Percentiles rank a stretch among this genome's conserved stretches.
These are phyloP conservation scores for Cryptotermes secundus DNA, from an alignment of 1,140 invertebrate species.

Conservation along the genomic window DNA sequence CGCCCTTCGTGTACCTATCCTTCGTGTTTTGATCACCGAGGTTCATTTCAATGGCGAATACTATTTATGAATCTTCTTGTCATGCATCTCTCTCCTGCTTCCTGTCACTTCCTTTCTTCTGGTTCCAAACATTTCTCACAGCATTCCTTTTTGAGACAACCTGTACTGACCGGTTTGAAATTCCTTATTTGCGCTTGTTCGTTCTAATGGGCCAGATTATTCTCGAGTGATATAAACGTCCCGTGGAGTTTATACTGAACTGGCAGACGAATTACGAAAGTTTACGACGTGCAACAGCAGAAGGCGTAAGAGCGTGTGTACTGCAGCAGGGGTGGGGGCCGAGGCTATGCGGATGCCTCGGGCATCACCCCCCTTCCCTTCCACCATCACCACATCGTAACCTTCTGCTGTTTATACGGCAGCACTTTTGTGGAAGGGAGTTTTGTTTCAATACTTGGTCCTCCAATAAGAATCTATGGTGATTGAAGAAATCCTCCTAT, in stretches of 20 bases:
- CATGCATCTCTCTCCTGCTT: too few relatives aligned
- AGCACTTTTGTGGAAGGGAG: background rate
- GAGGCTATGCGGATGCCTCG: too few relatives aligned
- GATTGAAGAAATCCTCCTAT: background rate
- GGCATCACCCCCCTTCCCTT: too few relatives aligned
- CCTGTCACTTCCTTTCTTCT: too few relatives aligned
- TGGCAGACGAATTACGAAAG: background rate
- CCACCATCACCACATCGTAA: background rate
- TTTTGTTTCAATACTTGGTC: background rate
- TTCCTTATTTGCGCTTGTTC: background rate
- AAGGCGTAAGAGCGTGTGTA: background rate
- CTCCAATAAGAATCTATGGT: background rate
- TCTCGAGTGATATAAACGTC: background rate
- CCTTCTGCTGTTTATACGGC: background rate
- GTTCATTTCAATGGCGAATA: too few relatives aligned
- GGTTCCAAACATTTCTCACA: too few relatives aligned
- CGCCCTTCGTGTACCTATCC: too few relatives aligned
- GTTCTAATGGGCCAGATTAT: background rate
- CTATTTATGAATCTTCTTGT: too few relatives aligned
- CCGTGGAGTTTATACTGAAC: background rate
- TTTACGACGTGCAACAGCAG: background rate
- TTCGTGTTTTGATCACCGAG: too few relatives aligned
- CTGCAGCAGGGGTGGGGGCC: background rate
- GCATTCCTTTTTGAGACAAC: too few relatives aligned
- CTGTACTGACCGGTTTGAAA: background rate